A percentile compares a stretch with the other conserved stretches of the same genome.
These are phyloP conservation scores for Heliothis peltigera DNA, from an alignment of 2,888 invertebrate species.

Conservation along the genomic window DNA sequence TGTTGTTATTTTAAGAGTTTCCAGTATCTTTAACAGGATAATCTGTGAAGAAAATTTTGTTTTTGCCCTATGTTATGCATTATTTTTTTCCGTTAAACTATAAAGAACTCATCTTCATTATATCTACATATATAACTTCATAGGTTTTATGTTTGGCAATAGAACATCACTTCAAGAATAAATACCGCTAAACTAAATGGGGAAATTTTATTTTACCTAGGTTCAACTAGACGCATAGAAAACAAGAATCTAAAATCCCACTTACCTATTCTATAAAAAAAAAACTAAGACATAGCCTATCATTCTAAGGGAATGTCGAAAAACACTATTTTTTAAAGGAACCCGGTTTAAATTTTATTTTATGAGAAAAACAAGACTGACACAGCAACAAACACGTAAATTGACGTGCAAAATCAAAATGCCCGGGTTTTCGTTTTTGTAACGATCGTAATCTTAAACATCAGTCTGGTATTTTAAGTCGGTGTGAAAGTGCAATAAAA, in stretches of 20 bases:
- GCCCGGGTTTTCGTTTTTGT: conserved; percentile 26
- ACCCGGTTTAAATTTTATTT: not conserved
- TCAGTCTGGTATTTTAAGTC: conserved; percentile 33
- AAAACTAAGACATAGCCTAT: not conserved
- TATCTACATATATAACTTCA: too few species aligned
- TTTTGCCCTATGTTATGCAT: too few species aligned
- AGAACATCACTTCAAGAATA: too few species aligned
- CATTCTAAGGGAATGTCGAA: not conserved
- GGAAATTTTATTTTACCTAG: too few species aligned
- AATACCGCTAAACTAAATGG: too few species aligned
- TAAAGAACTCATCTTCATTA: too few species aligned
- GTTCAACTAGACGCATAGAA: not conserved
- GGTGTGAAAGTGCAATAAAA: conserved; percentile 54
- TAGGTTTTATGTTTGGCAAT: too few species aligned
- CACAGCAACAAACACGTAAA: conserved; percentile 10
- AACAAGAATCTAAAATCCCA: not conserved
- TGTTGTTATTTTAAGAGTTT: not conserved
- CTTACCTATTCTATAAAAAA: too few species aligned
- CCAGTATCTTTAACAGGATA: too few species aligned
- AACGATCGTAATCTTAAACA: conserved; percentile 20
- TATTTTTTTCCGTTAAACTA: too few species aligned
- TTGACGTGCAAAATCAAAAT: conserved; percentile 12
- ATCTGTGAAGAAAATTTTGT: too few species aligned
- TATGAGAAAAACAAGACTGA: conserved; percentile 5
- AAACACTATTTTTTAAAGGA: not conserved